Evolutionary conservation across 2,113 vertebrate species (phyloP).

Genomic region (Mastomys coucha): DNA sequence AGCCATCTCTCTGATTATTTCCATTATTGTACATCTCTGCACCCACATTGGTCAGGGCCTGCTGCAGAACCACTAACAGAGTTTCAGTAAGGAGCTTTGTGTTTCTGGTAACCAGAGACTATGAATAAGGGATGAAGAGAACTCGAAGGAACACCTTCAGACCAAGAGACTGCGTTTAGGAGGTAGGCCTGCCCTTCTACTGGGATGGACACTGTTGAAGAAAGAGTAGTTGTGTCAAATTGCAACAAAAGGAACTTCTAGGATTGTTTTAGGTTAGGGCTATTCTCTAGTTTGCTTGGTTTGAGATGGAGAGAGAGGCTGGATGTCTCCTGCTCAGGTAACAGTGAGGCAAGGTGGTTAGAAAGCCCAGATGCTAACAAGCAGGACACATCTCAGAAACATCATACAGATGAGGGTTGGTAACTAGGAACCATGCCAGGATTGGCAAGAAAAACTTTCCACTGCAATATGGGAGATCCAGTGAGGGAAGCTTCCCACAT

Average conservation of each 20-base stretch:
- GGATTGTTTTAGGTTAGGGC: not conserved
- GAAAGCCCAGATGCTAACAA: not conserved
- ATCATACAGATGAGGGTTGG: not conserved
- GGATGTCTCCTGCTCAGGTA: not conserved
- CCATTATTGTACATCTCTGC: not conserved
- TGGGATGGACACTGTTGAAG: not conserved
- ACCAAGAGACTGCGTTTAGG: not conserved
- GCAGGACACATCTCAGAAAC: not conserved
- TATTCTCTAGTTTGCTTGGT: not conserved
- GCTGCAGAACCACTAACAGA: not conserved
- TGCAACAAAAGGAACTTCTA: not conserved
- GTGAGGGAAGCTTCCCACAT: too few species aligned
- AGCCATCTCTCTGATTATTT: not conserved
- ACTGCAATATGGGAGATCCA: too few species aligned
- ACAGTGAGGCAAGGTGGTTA: not conserved
- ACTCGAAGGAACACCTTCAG: not conserved
- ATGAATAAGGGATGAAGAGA: not conserved
- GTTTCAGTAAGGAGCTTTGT: not conserved
- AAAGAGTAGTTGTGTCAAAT: not conserved
- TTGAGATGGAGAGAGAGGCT: not conserved
- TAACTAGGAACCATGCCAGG: not conserved
- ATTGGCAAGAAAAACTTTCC: not conserved
- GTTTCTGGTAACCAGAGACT: slow-evolving; percentile 4
- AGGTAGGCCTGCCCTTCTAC: not conserved
- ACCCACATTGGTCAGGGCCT: not conserved